These are phyloP conservation scores for Caenorhabditis imperialis DNA, from an alignment of 2,888 invertebrate species.

Conservation along the genomic window DNA sequence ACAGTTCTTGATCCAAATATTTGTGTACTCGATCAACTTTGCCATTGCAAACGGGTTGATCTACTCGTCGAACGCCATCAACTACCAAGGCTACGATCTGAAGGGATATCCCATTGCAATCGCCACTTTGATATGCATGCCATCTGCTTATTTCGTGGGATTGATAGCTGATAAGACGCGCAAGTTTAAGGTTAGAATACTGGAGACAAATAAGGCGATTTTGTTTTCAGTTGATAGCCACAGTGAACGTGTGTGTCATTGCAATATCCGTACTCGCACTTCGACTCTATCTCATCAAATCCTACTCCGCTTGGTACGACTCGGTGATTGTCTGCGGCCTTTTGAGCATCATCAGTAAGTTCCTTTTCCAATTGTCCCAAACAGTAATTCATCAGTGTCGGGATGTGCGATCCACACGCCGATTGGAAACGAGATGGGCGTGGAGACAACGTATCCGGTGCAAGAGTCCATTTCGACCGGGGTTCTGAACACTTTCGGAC, in stretches of 20 bases:
- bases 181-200: constrained; percentile 23
- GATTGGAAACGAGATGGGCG: constrained; percentile 69
- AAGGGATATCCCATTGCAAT: constrained; percentile 49
- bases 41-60: constrained; percentile 38
- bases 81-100: constrained; percentile 35
- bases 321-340: constrained; percentile 36
- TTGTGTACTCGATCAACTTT: constrained; percentile 38
- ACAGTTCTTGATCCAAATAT: constrained; percentile 41
- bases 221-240: constrained; percentile 15
- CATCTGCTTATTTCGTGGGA: constrained; percentile 35
- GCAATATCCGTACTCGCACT: constrained; percentile 22
- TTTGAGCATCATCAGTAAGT: constrained; percentile 34
- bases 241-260: constrained; percentile 13
- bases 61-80: constrained; percentile 37
- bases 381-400: constrained; percentile 39
- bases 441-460: constrained; percentile 75
- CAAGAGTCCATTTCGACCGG: constrained; percentile 75
- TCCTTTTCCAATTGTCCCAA: background rate
- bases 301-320: constrained; percentile 38
- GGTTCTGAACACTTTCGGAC: constrained; percentile 69
- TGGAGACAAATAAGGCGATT: no score
- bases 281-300: constrained; percentile 30
- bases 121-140: constrained; percentile 27
- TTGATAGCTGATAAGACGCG: constrained; percentile 37
- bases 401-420: constrained; percentile 36